A percentile compares a stretch with the other conserved stretches of the same genome.
These are phyloP conservation scores for Tenualosa ilisha DNA, from an alignment of 2,797 vertebrate species.

Conservation along the genomic window DNA sequence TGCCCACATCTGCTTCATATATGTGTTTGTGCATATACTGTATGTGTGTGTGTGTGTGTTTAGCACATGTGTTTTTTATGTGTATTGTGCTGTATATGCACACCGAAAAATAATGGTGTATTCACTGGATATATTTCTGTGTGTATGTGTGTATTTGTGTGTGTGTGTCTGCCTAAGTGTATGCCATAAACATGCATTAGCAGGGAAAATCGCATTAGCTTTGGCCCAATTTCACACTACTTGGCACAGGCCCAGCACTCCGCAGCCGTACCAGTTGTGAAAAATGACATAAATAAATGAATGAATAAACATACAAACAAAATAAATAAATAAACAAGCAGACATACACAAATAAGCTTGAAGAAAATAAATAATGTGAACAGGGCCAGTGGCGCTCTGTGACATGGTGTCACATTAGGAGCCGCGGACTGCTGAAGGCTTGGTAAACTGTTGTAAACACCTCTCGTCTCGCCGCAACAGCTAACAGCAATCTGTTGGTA, in stretches of 20 bases:
- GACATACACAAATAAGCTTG: not conserved
- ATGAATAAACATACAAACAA: not conserved
- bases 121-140: not conserved
- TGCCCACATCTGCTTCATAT: not conserved
- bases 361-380: conserved; percentile 4
- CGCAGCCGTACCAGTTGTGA: not conserved
- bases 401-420: conserved; percentile 67
- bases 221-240: not conserved
- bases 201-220: not conserved
- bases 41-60: not conserved
- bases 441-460: conserved; percentile 73
- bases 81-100: not conserved
- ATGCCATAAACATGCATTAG: not conserved
- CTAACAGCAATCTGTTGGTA: conserved; percentile 70
- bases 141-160: not conserved
- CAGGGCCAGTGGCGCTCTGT: conserved; percentile 31
- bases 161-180: not conserved
- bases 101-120: too few species aligned
- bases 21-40: not conserved
- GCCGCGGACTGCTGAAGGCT: conserved; percentile 71
- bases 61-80: not conserved
- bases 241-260: not conserved
- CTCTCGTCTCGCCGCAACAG: conserved; percentile 68
- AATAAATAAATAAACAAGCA: not conserved
- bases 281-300: not conserved